These are phyloP conservation scores for Sisyra terminalis DNA, from an alignment of 2,888 invertebrate genomes.

Conservation along the genomic window DNA sequence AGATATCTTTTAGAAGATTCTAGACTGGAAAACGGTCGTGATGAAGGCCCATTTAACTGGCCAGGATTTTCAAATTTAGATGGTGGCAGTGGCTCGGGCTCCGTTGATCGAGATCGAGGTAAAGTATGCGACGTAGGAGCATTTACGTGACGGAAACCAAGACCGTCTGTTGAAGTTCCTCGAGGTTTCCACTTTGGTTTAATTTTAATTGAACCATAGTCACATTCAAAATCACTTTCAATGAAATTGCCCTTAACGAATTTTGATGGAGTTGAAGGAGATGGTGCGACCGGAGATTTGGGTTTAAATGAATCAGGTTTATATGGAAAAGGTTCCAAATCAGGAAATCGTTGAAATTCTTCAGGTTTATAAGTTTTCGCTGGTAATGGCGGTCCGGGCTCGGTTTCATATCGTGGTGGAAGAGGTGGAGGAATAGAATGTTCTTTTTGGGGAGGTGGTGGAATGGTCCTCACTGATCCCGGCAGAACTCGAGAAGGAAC, in stretches of 20 bases:
- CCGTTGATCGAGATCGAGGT: conserved; percentile 33
- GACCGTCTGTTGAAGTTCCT: conserved; percentile 45
- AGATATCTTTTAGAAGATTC: too few species aligned
- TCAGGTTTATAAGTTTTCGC: conserved; percentile 21
- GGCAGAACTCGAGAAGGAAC: conserved; percentile 35
- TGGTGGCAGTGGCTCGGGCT: conserved; percentile 35
- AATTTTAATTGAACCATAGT: conserved; percentile 31
- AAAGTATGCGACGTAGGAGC: conserved; percentile 28
- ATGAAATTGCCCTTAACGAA: conserved; percentile 36
- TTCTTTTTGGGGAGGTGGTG: conserved; percentile 23
- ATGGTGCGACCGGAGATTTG: conserved; percentile 24
- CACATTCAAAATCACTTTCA: conserved; percentile 54
- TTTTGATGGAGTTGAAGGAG: conserved; percentile 39
- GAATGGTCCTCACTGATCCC: conserved; percentile 35
- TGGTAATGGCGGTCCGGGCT: conserved; percentile 26
- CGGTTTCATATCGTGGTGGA: conserved; percentile 25
- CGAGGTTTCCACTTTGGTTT: conserved; percentile 40
- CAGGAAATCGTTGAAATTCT: conserved; percentile 22
- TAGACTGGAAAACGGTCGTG: conserved; percentile 18
- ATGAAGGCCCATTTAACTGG: conserved; percentile 24
- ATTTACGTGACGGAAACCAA: conserved; percentile 32
- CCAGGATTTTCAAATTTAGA: conserved; percentile 36
- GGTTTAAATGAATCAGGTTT: conserved; percentile 28
- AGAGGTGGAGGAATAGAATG: conserved; percentile 24
- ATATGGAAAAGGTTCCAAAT: conserved; percentile 32